Evolutionary conservation across 2,113 vertebrate genomes (phyloP).

Genomic region (Sarotherodon lohbergeri): DNA sequence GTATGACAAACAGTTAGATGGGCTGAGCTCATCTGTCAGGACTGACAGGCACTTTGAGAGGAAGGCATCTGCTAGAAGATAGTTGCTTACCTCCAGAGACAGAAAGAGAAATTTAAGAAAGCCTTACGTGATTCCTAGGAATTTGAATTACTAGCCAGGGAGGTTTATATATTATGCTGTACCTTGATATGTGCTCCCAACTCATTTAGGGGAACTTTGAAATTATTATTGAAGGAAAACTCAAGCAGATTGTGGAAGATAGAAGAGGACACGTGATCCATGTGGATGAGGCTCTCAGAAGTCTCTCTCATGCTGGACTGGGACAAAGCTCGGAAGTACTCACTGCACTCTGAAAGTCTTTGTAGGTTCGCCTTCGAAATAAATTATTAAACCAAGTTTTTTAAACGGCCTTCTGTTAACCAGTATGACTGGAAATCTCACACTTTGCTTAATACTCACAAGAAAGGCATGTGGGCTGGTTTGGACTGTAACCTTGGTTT

Average conservation of each 20-base stretch:
- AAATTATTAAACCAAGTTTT: background rate
- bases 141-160: background rate
- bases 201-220: conserved; percentile 46
- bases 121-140: background rate
- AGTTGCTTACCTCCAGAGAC: conserved; percentile 56
- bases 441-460: conserved; percentile 46
- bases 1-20: conserved; percentile 61
- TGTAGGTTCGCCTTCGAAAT: conserved; percentile 62
- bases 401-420: background rate
- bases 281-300: conserved; percentile 47
- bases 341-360: conserved; percentile 64
- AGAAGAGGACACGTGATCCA: conserved; percentile 65
- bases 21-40: conserved; percentile 48
- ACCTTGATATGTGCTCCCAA: conserved; percentile 63
- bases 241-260: conserved; percentile 69
- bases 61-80: conserved; percentile 68
- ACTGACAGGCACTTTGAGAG: conserved; percentile 57
- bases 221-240: conserved; percentile 60
- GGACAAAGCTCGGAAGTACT: conserved; percentile 73
- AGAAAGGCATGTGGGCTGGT: conserved; percentile 66
- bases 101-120: background rate
- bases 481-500: conserved; percentile 59
- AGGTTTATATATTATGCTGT: background rate
- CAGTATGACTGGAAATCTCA: background rate
- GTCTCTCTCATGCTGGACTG: conserved; percentile 74